Evolutionary conservation across 2,888 invertebrate genomes (phyloP), one percentile per base, ranked within the genome.

Genomic region (Diaperis boleti): DNA sequence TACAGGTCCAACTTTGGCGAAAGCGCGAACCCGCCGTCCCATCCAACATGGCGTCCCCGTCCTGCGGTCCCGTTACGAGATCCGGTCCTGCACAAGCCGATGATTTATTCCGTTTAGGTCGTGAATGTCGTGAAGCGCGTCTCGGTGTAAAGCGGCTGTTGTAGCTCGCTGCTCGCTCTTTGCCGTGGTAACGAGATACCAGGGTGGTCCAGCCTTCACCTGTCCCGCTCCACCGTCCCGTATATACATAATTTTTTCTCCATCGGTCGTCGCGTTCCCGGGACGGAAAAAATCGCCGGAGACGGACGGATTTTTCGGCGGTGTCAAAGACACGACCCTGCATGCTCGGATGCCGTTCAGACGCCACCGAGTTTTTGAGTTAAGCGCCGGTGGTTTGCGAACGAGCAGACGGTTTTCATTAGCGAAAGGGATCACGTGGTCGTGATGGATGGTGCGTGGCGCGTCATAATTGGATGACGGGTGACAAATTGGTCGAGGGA

Each of bases 181-280:
- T 63, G 72, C 71, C 71, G 72, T 73, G 69, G 78, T 79, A 80
- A 80, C 79, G 78, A 79, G 79, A 76, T 77, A 70, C 74, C 78
- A 75, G 78, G 80, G 80, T 80, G 80, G 80, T 80, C 79, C 74
- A 71, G 72, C 70, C 75, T 76, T 79, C 79, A 79, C 67, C 78
- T 78, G 78, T 78, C 79, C 71, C 45, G 57, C 14, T 57, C 57
- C 45, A 45, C 57, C 44, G 49, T 60, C 60, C 60, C 59, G 57
- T 26, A 3, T 6, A 4, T 20, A 20, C 20, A 20, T 6, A 8
- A 8, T 26, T 14, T 35, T 56, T 39, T 41, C 14, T n/a, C n/a
- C n/a, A n/a, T n/a, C n/a, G n/a, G n/a, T n/a, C n/a, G n/a, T n/a
- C n/a, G n/a, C n/a, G n/a, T n/a, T n/a, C n/a, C n/a, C 18, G 22